Evolutionary conservation across 2,797 vertebrate species (phyloP).

Genomic region (Melanotaenia pygmaea): DNA sequence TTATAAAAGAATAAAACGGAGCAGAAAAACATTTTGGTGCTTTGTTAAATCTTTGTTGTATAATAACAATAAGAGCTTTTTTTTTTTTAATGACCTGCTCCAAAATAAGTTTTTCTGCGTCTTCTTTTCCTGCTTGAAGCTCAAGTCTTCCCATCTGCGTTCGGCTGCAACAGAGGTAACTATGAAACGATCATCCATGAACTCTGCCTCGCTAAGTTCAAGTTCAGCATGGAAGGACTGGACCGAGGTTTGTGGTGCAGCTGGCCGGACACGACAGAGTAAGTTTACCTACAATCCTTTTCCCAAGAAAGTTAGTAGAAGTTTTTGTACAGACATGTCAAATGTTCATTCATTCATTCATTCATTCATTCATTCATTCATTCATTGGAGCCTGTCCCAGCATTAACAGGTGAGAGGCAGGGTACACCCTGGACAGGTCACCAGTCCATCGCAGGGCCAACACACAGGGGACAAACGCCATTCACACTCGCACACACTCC

Average conservation of each 20-base stretch:
- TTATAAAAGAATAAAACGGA: constrained; percentile 34
- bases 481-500: no score
- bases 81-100: no score
- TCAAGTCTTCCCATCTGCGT: constrained; percentile 72
- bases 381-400: no score
- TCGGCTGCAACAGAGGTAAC: constrained; percentile 72
- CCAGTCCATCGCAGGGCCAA: no score
- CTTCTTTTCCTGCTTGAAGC: constrained; percentile 61
- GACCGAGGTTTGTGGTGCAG: constrained; percentile 87
- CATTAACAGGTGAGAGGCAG: no score
- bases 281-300: constrained; percentile 67
- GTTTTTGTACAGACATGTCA: neutral
- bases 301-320: neutral
- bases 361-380: no score
- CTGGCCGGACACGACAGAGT: constrained; percentile 87
- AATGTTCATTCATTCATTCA: neutral
- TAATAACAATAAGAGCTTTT: constrained; percentile 24
- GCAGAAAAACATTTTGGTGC: constrained; percentile 24
- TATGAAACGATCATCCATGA: constrained; percentile 80
- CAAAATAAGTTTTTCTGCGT: neutral
- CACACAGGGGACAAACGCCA: no score
- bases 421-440: no score
- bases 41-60: constrained; percentile 18
- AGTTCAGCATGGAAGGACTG: constrained; percentile 83
- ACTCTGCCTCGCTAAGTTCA: constrained; percentile 84